phyloP scores from a whole-genome alignment of 2,888 invertebrate genomes.

The Opisthograptis luteolata region DNA sequence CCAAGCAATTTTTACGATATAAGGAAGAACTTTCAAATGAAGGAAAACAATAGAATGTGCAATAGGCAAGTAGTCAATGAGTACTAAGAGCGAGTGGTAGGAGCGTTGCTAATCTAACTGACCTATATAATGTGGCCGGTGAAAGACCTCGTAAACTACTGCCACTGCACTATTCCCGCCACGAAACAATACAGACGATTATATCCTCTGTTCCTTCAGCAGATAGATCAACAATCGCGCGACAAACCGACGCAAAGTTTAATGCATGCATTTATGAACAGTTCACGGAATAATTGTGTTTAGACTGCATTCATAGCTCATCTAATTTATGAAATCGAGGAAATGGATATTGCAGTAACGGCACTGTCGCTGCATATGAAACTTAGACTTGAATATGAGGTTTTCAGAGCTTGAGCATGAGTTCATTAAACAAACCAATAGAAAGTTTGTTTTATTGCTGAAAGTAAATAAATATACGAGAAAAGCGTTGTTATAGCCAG shows the following conservation, averaged over 20 bases:
- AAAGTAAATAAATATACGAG: too few species aligned
- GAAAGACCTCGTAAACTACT: slow-evolving; percentile 83
- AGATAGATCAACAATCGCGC: slow-evolving; percentile 56
- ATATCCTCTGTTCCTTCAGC: slow-evolving; percentile 53
- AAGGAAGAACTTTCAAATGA: slow-evolving; percentile 2
- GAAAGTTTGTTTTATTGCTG: too few species aligned
- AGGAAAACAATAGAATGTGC: slow-evolving; percentile 15
- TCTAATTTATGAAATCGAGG: slow-evolving; percentile 67
- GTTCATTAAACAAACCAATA: too few species aligned
- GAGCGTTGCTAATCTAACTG: slow-evolving; percentile 81
- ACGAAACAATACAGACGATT: slow-evolving; percentile 68
- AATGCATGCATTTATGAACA: slow-evolving; percentile 40
- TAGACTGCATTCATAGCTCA: slow-evolving; percentile 64
- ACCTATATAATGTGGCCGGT: slow-evolving; percentile 79
- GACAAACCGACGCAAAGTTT: slow-evolving; percentile 41
- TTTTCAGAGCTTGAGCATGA: not conserved
- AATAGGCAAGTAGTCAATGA: slow-evolving; percentile 23
- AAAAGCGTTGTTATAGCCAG: too few species aligned
- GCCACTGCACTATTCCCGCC: slow-evolving; percentile 77
- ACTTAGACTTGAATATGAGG: not conserved
- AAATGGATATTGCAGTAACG: slow-evolving; percentile 38
- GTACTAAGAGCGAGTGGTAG: slow-evolving; percentile 39
- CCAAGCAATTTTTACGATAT: slow-evolving; percentile 1
- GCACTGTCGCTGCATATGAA: not conserved
- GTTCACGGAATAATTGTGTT: slow-evolving; percentile 74